A percentile compares a stretch with the other conserved stretches of the same genome.
These are phyloP conservation scores for Diadema setosum DNA, from an alignment of 35 echinoderm and acorn worm genomes.

Conservation along the genomic window DNA sequence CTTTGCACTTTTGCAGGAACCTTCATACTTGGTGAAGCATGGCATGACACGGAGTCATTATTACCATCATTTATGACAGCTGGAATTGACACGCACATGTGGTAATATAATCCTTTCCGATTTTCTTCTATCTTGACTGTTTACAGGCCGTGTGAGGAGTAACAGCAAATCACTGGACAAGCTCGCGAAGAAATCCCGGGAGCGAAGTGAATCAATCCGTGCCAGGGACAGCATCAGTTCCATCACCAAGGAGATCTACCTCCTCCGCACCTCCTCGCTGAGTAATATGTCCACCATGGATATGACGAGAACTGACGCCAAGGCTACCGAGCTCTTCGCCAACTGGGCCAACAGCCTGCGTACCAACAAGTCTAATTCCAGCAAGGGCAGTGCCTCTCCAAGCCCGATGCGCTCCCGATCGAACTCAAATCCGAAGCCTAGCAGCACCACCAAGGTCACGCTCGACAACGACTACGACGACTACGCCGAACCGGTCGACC, in stretches of 20 bases:
- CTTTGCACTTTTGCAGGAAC: too few species aligned
- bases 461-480: background rate
- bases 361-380: background rate
- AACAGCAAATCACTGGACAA: background rate
- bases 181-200: background rate
- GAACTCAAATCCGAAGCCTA: background rate
- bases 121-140: background rate
- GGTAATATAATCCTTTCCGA: too few species aligned
- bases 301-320: background rate
- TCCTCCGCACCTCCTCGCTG: background rate
- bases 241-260: conserved; percentile 10
- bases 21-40: too few species aligned
- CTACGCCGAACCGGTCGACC: conserved; percentile 9
- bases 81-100: too few species aligned
- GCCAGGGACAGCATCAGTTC: background rate
- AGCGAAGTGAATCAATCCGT: background rate
- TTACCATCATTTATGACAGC: too few species aligned
- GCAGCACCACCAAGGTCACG: background rate
- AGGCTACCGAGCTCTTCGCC: background rate
- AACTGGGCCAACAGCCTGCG: conserved; percentile 20
- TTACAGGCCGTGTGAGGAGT: background rate
- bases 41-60: too few species aligned
- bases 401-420: background rate
- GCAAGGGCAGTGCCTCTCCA: background rate
- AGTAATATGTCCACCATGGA: background rate